phyloP scores from a whole-genome alignment of 2,113 vertebrate species.

The Castor canadensis region DNA sequence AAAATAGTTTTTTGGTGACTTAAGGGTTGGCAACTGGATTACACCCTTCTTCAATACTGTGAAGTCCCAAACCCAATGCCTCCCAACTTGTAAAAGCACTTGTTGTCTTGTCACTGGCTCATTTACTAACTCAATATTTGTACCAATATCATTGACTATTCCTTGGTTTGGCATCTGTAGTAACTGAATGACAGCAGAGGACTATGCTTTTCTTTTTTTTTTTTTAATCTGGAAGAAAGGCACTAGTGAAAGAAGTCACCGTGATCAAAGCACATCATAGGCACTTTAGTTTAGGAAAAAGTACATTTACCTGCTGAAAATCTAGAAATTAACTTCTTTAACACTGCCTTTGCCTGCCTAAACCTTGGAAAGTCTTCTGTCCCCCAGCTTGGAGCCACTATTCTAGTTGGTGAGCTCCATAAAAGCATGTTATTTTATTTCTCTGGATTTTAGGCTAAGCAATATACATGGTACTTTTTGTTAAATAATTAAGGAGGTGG shows the following conservation, averaged over 20 bases:
- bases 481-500: not conserved
- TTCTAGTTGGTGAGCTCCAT: too few species aligned
- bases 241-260: not conserved
- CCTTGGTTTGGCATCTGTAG: not conserved
- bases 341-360: not conserved
- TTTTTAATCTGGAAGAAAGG: not conserved
- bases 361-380: not conserved
- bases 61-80: not conserved
- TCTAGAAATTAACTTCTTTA: not conserved
- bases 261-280: not conserved
- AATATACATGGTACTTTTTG: not conserved
- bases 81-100: not conserved
- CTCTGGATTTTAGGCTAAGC: not conserved
- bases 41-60: not conserved
- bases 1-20: not conserved
- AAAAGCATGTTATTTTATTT: not conserved
- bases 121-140: not conserved
- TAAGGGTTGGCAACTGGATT: not conserved
- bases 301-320: not conserved
- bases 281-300: not conserved
- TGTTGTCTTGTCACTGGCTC: not conserved
- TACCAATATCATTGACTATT: not conserved
- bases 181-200: not conserved
- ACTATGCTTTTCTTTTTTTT: conserved; percentile 3
- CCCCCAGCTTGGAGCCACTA: not conserved